These are phyloP conservation scores for Rhyacophila evoluta DNA, from an alignment of 2,888 invertebrate genomes.

Conservation along the genomic window DNA sequence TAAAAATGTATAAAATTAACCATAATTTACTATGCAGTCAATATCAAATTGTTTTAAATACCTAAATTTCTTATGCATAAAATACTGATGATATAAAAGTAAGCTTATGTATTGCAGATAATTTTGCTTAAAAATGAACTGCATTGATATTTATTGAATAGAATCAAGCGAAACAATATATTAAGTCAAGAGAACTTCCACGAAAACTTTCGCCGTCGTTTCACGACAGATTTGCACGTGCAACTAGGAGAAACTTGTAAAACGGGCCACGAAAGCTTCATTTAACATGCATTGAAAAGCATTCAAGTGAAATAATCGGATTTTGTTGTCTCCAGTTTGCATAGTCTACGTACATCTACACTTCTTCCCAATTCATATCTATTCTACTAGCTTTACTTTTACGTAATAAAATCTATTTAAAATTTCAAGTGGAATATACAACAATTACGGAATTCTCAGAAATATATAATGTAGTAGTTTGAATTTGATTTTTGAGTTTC, in stretches of 20 bases:
- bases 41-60: too few species aligned
- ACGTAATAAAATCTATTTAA: too few species aligned
- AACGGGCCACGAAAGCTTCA: constrained; percentile 47
- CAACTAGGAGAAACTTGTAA: background rate
- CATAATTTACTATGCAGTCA: too few species aligned
- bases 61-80: too few species aligned
- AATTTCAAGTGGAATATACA: too few species aligned
- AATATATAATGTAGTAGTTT: too few species aligned
- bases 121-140: background rate
- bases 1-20: too few species aligned
- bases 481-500: too few species aligned
- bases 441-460: too few species aligned
- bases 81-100: too few species aligned
- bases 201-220: background rate
- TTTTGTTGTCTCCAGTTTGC: constrained; percentile 51
- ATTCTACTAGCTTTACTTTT: background rate
- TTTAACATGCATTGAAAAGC: constrained; percentile 55
- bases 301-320: constrained; percentile 54
- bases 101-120: too few species aligned
- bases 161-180: background rate
- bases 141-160: constrained; percentile 4
- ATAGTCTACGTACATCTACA: constrained; percentile 41
- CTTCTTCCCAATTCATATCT: constrained; percentile 1
- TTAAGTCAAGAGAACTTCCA: background rate
- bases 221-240: background rate